These are phyloP conservation scores for Seira ritae DNA, from an alignment of 2,888 invertebrate genomes.

Conservation along the genomic window DNA sequence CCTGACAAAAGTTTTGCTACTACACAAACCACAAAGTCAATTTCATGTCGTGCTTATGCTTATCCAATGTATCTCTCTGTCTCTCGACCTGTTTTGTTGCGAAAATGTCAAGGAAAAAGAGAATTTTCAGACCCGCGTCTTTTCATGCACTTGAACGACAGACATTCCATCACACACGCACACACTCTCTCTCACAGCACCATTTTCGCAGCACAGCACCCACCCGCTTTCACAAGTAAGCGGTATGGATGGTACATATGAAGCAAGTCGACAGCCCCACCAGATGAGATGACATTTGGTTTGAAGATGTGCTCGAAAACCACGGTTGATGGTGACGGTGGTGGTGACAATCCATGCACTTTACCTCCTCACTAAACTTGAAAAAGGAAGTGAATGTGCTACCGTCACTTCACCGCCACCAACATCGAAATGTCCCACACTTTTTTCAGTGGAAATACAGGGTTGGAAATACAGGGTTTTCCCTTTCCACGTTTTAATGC, in stretches of 20 bases:
- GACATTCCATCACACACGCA: slow-evolving; percentile 24
- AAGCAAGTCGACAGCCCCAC: slow-evolving; percentile 8
- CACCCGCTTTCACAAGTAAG: too few species aligned
- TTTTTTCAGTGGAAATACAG: too few species aligned
- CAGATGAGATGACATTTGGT: slow-evolving; percentile 36
- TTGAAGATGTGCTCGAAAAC: slow-evolving; percentile 31
- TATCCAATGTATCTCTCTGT: slow-evolving; percentile 10
- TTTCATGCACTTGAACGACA: background rate
- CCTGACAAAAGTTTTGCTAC: background rate
- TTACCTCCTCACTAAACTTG: background rate
- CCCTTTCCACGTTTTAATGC: too few species aligned
- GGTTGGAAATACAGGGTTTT: too few species aligned
- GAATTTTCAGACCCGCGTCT: background rate
- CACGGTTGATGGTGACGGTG: slow-evolving; percentile 17
- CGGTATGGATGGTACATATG: too few species aligned
- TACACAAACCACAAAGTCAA: slow-evolving; percentile 7
- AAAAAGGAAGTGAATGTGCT: too few species aligned
- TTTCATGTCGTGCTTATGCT: background rate
- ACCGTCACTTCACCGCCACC: too few species aligned
- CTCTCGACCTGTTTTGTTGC: background rate
- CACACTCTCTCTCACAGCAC: background rate
- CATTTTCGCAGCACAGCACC: background rate
- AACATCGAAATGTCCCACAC: too few species aligned
- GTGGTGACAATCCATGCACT: slow-evolving; percentile 18
- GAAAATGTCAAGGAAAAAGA: slow-evolving; percentile 6